Evolutionary conservation across 2,797 vertebrate genomes (phyloP), one percentile per base, ranked within the genome.

Genomic region (Peromyscus nudipes): DNA sequence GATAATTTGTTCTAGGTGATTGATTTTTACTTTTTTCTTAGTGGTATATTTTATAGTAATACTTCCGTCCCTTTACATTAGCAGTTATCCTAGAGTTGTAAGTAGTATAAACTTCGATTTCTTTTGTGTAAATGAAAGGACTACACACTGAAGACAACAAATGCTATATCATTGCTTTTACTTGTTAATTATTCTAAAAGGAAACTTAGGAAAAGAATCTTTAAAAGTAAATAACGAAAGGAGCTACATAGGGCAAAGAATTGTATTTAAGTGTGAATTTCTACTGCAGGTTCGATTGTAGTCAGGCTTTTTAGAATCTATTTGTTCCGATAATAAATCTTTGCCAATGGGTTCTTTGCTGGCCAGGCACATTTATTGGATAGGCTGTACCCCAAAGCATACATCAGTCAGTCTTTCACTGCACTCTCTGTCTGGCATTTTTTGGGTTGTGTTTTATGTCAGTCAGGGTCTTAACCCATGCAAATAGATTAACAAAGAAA

Each of bases 401-500:
- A 73, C 75, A 91, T 94, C 97, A 88, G 83, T 93, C 90, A 64
- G 79, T 84, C 91, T 96, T 87, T 96, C 91, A 85, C 62, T 81
- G 12, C n/a, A 60, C 49, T 89, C 81, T 96, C 80, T 93, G 65
- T 93, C 94, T 92, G 82, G 84, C 79, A 31, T 76, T 89, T 96
- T 81, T 97, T 94, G 75, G 13, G 57, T 94, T 94, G 81, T 91
- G 81, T 95, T 96, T 97, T 96, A 95, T 96, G 96, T 97, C 89
- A 75, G 40, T 89, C 85, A 82, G 91, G 79, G 94, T 92, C 91
- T 97, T 96, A 95, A 96, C 95, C 96, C 91, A 92, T 86, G 82
- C 89, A 98, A 96, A 89, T 83, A 96, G 95, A 79, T 94, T 97
- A 95, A 97, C 95, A 96, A 98, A 96, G 96, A 91, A 96, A 89